Percentiles rank a stretch among this genome's conserved stretches.
Conservation (phyloP, 1,140 invertebrate species). For the Diorhabda sublineata region DNA sequence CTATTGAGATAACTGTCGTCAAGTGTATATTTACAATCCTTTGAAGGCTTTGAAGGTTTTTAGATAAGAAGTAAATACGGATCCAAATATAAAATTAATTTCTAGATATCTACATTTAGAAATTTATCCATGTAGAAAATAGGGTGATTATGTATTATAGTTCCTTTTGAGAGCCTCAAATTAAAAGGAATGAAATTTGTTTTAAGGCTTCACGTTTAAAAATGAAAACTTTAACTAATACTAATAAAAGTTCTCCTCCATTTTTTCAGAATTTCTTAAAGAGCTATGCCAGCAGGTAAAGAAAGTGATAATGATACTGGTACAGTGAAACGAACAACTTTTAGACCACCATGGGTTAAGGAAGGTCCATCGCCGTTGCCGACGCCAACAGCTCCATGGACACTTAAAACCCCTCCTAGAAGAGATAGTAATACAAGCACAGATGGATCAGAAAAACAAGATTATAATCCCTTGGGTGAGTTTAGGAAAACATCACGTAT, state of each 20-base stretch:
- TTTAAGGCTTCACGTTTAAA: too few relatives aligned
- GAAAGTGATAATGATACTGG: slow-evolving; percentile 24
- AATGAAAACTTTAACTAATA: neutral
- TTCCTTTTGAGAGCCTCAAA: too few relatives aligned
- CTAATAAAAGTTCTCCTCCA: neutral
- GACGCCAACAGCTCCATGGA: slow-evolving; percentile 61
- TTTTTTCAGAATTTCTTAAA: slow-evolving; percentile 24
- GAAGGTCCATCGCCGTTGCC: slow-evolving; percentile 58
- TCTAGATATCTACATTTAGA: too few relatives aligned
- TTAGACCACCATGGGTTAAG: slow-evolving; percentile 78
- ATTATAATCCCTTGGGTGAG: slow-evolving; percentile 46
- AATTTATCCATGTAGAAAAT: too few relatives aligned
- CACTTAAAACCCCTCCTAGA: slow-evolving; percentile 43
- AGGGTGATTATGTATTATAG: too few relatives aligned
- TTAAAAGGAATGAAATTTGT: too few relatives aligned
- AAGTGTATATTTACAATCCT: too few relatives aligned
- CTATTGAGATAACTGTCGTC: too few relatives aligned
- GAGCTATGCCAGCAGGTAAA: slow-evolving; percentile 37
- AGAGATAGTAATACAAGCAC: slow-evolving; percentile 39
- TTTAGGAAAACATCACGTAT: slow-evolving; percentile 22
- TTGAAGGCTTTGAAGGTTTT: too few relatives aligned
- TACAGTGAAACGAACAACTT: slow-evolving; percentile 54
- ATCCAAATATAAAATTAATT: too few relatives aligned
- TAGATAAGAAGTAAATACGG: too few relatives aligned
- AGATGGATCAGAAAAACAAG: slow-evolving; percentile 23